Evolutionary conservation across 2,113 vertebrate species (phyloP).

Genomic region (Chelonoidis abingdonii): DNA sequence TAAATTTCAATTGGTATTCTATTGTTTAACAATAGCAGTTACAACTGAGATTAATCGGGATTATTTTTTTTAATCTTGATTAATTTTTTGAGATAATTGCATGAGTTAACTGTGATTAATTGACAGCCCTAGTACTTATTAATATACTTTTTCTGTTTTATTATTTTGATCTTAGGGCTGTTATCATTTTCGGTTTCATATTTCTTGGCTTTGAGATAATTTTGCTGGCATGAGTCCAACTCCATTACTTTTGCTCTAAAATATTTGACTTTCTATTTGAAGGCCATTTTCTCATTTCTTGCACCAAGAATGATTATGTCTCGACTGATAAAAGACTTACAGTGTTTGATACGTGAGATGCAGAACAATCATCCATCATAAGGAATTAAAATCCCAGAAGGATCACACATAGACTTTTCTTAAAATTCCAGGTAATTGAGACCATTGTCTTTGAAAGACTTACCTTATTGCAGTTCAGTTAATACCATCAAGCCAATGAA

Average conservation of each 20-base stretch:
- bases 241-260: too few species aligned
- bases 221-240: background rate
- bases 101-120: too few species aligned
- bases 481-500: background rate
- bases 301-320: background rate
- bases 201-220: background rate
- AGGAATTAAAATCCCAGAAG: background rate
- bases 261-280: background rate
- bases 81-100: too few species aligned
- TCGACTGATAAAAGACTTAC: background rate
- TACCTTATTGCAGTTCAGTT: background rate
- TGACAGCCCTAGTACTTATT: background rate
- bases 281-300: background rate
- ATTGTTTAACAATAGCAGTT: too few species aligned
- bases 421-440: background rate
- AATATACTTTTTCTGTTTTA: background rate
- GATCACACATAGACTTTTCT: background rate
- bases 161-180: background rate
- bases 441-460: background rate
- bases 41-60: too few species aligned
- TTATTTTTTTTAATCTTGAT: too few species aligned
- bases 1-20: too few species aligned
- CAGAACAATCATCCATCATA: background rate
- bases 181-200: background rate
- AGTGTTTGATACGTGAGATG: background rate